Evolutionary conservation across 2,888 invertebrate species (phyloP), one percentile per base, ranked within the genome.

Genomic region (Thelaira solivaga): DNA sequence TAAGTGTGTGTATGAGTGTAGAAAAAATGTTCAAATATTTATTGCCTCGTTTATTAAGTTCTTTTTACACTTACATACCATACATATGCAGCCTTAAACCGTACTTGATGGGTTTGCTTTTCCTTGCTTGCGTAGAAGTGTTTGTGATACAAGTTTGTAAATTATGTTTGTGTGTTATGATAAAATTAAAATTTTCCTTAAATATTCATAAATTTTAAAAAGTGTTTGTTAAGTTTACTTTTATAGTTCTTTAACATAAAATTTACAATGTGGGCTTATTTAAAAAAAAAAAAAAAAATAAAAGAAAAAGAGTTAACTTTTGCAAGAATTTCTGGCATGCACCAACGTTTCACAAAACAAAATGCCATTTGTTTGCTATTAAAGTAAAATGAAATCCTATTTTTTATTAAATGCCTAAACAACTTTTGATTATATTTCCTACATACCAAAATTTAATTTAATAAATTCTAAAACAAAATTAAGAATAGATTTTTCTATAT

Each of bases 1-100:
- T n/a, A n/a, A n/a, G n/a, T n/a, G n/a, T n/a, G n/a, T 45, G 68
- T 55, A 59, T 47, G 4, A 4, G 6, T 6, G 26, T 26, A 39
- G 57, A 59, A 72, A n/a, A n/a, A 64, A 72, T 53, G 78, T 53
- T 53, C n/a, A 61, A 65, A 61, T 73, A 55, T 75, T 75, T 77
- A 68, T 77, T 64, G 22, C 49, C 62, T 73, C 68, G 55, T 62
- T 64, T 43, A 62, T 55, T 77, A 34, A 43, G 51, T 51, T 49
- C 36, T 24, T 36, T 26, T 6, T 53, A 10, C 16, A 16, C 1
- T 39, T 41, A 16, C 39, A 13, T n/a, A n/a, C n/a, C n/a, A n/a
- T n/a, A n/a, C n/a, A n/a, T n/a, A n/a, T n/a, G n/a, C n/a, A n/a
- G n/a, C n/a, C n/a, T n/a, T n/a, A n/a, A n/a, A n/a, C n/a, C n/a